Evolutionary conservation across 2,797 vertebrate genomes (phyloP).

Genomic region (Anomalospiza imberbis): DNA sequence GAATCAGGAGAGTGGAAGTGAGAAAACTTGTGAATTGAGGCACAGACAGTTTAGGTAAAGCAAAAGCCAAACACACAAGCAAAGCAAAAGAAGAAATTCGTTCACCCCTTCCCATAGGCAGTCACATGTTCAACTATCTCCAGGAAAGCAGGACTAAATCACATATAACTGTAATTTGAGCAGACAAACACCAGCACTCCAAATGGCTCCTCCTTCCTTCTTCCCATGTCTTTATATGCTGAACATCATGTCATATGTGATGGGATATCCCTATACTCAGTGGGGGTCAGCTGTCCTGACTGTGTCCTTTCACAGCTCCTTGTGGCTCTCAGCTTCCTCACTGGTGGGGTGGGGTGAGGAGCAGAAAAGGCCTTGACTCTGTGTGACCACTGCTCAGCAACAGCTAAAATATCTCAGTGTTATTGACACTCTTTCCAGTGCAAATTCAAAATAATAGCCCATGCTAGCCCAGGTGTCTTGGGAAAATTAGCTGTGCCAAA

Average conservation of each 20-base stretch:
- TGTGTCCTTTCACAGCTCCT: not conserved
- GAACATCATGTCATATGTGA: not conserved
- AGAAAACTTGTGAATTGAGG: not conserved
- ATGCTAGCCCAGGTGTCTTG: not conserved
- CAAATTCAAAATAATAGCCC: not conserved
- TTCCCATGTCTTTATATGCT: not conserved
- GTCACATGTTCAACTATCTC: not conserved
- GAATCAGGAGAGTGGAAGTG: not conserved
- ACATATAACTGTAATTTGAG: not conserved
- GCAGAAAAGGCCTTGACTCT: not conserved
- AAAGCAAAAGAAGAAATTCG: not conserved
- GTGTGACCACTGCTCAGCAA: not conserved
- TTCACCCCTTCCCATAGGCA: not conserved
- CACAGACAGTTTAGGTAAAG: not conserved
- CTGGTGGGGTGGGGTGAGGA: not conserved
- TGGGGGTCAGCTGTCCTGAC: not conserved
- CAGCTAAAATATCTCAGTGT: not conserved
- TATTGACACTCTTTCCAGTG: not conserved
- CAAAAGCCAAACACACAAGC: not conserved
- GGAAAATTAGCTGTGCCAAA: not conserved
- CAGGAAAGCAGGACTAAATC: not conserved
- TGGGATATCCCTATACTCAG: not conserved
- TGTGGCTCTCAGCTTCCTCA: rapidly evolving
- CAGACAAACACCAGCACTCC: not conserved
- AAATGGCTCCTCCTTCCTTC: not conserved